Evolutionary conservation across 35 echinoderm and acorn worm species (phyloP).

Genomic region (Lytechinus pictus): DNA sequence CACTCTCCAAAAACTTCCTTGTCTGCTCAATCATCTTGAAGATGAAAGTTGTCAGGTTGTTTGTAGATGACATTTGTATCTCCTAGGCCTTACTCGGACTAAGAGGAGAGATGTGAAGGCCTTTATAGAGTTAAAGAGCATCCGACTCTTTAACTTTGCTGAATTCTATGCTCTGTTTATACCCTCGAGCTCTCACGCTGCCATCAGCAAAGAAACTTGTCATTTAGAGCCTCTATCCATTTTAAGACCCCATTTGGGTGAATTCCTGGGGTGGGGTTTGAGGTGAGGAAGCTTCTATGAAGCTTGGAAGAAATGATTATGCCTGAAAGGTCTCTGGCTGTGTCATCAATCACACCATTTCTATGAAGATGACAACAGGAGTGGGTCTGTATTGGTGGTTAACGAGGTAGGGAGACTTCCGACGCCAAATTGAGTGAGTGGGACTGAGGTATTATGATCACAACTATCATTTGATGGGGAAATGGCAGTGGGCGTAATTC

Average conservation of each 20-base stretch:
- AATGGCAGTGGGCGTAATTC: not conserved
- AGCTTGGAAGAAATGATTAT: not conserved
- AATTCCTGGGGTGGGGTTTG: not conserved
- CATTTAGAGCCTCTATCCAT: not conserved
- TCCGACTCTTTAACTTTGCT: not conserved
- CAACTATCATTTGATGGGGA: not conserved
- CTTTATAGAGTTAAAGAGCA: not conserved
- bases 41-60: constrained; percentile 21
- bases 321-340: not conserved
- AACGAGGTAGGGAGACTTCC: constrained; percentile 27
- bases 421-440: constrained; percentile 23
- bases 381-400: constrained; percentile 38
- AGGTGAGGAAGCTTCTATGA: not conserved
- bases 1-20: not conserved
- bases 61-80: constrained; percentile 21
- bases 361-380: not conserved
- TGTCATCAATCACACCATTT: constrained; percentile 12
- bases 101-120: not conserved
- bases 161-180: not conserved
- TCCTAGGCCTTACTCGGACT: not conserved
- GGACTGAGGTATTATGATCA: not conserved
- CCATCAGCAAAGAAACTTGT: constrained; percentile 10
- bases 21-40: constrained; percentile 6
- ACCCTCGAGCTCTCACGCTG: not conserved
- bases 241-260: not conserved